Evolutionary conservation across 2,797 vertebrate genomes (phyloP).

Genomic region (Dicrostonyx torquatus): DNA sequence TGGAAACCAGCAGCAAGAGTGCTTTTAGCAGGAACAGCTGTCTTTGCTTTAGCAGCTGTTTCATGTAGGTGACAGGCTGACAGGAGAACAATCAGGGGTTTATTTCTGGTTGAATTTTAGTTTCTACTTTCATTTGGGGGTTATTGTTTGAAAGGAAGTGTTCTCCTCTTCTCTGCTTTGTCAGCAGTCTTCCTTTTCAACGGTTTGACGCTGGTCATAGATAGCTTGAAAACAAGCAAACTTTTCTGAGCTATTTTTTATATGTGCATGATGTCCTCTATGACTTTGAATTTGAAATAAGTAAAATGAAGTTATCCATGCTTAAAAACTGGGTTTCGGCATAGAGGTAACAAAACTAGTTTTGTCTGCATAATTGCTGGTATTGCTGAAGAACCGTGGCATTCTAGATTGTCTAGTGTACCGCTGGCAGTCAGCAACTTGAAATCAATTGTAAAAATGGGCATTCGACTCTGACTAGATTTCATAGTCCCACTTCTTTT

Average conservation of each 20-base stretch:
- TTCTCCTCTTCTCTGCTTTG: conserved; percentile 59
- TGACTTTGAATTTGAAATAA: conserved; percentile 69
- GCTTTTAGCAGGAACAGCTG: conserved; percentile 63
- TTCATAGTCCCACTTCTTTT: conserved; percentile 36
- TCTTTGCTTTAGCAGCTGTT: conserved; percentile 71
- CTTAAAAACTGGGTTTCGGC: conserved; percentile 57
- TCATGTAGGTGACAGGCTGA: conserved; percentile 76
- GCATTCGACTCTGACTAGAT: not conserved
- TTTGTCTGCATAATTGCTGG: conserved; percentile 48
- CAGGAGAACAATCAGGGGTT: conserved; percentile 76
- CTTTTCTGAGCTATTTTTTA: conserved; percentile 58
- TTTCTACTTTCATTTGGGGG: conserved; percentile 72
- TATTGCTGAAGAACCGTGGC: not conserved
- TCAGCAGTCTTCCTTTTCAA: conserved; percentile 75
- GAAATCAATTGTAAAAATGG: conserved; percentile 46
- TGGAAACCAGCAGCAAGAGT: conserved; percentile 33
- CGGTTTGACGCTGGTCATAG: conserved; percentile 68
- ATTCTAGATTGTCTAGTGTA: not conserved
- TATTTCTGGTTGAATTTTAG: conserved; percentile 77
- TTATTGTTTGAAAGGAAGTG: conserved; percentile 71
- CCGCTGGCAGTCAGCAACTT: not conserved
- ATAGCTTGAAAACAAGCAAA: conserved; percentile 67
- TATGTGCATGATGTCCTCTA: conserved; percentile 51
- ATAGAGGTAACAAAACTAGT: conserved; percentile 38
- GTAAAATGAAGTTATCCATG: conserved; percentile 66